Evolutionary conservation across 2,888 invertebrate species (phyloP), one percentile per base, ranked within the genome.

Genomic region (Argyresthia albistria): DNA sequence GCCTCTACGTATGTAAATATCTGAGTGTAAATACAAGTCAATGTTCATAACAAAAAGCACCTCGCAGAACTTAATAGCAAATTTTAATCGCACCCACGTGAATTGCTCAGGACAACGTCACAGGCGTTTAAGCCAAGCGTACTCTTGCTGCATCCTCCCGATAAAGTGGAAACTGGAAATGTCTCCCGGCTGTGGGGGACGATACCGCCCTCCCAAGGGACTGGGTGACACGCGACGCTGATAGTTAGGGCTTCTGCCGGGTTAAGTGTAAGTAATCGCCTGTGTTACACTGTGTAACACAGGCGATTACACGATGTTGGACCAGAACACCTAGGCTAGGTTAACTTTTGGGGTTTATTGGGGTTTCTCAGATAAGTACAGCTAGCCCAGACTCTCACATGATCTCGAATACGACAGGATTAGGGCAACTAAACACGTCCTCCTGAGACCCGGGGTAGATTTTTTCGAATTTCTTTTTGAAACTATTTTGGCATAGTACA

Each of bases 111-210:
- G 11, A 36, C 48, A 14, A 12, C 12, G 48, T 35, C 48, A 37
- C 37, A 37, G 48, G 48, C 48, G 48, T 37, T 49, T 37, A 49
- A 49, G 36, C 48, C 16, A 36, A 35, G 48, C 47, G 47, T 25
- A 35, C 35, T 25, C 3, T 25, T 25, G 25, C 25, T 35, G 47
- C 47, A 35, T 35, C 7, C 25, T 11, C 12, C 35, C 9, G 47
- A 47, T 47, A 35, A 25, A 47, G 47, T 47, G 47, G 47, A 35
- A 25, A 47, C 35, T 47, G 47, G 47, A 14, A n/a, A 8, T 43
- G 43, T 8, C 43, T 14, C 12, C 12, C 43, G 14, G 14, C 45
- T 45, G 45, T 16, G 15, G 16, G 15, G 15, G 15, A 15, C 16
- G 45, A 45, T 45, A 45, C 45, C 10, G 16, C 14, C 45, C 15